phyloP scores from a whole-genome alignment of 2,797 vertebrate species.

The Premnoplex brunnescens region DNA sequence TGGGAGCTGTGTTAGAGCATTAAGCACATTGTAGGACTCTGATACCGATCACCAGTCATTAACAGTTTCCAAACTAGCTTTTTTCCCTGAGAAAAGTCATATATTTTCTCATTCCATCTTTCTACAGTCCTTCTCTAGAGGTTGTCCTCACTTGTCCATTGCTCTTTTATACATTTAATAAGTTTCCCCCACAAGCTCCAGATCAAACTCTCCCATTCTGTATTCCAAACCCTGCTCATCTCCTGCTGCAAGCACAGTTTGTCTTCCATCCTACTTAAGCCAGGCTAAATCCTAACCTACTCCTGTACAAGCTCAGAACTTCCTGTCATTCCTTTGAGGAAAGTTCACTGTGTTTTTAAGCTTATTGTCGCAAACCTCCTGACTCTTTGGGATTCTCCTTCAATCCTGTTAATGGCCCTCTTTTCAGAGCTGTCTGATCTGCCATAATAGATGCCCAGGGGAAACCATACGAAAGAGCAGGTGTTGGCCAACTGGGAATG shows the following conservation, averaged over 20 bases:
- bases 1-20: neutral
- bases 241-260: conserved; percentile 11
- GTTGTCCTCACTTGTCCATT: neutral
- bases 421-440: neutral
- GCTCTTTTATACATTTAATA: neutral
- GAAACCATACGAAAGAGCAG: neutral
- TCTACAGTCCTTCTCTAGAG: accelerated
- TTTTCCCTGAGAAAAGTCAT: neutral
- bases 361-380: neutral
- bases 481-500: neutral
- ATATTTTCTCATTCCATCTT: neutral
- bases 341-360: neutral
- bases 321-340: conserved; percentile 20
- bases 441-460: neutral
- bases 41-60: neutral
- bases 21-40: neutral
- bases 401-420: neutral
- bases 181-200: neutral
- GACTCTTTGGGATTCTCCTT: neutral
- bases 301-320: conserved; percentile 32
- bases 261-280: conserved; percentile 35
- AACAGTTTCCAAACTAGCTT: neutral
- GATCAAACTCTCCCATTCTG: neutral
- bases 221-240: conserved; percentile 12
- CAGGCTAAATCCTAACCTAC: conserved; percentile 37